Conservation (phyloP, 2,797 vertebrate genomes). For the Synanceia verrucosa region DNA sequence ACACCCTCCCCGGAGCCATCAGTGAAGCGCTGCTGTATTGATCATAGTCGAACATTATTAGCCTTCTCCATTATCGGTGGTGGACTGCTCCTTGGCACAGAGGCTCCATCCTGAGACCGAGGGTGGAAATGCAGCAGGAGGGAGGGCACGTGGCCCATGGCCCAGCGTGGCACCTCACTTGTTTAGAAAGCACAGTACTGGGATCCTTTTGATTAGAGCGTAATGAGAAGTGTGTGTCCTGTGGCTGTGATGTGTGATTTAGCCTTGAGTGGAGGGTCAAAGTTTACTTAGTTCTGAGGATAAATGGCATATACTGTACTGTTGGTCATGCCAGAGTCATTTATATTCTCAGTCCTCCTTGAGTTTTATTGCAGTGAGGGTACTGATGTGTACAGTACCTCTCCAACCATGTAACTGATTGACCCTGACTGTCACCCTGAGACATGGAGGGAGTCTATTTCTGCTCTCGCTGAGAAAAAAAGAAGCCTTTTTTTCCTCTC, state of each 20-base stretch:
- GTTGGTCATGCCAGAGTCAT: not conserved
- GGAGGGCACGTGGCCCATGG: constrained; percentile 16
- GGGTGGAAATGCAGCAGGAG: constrained; percentile 46
- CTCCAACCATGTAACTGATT: constrained; percentile 15
- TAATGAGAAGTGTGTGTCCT: constrained; percentile 21
- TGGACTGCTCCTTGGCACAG: constrained; percentile 32
- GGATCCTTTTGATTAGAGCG: constrained; percentile 17
- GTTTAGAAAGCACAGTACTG: constrained; percentile 35
- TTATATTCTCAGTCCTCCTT: not conserved
- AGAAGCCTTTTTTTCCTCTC: constrained; percentile 1
- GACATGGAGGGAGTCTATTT: constrained; percentile 9
- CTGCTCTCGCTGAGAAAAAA: constrained; percentile 17
- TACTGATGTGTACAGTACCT: not conserved
- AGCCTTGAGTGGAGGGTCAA: not conserved
- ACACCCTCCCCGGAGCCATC: constrained; percentile 17
- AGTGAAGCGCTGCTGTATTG: constrained; percentile 54
- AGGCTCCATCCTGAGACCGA: constrained; percentile 36
- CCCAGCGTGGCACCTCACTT: constrained; percentile 27
- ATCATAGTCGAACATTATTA: constrained; percentile 65
- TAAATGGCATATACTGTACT: not conserved
- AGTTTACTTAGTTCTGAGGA: not conserved
- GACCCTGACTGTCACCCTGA: constrained; percentile 23
- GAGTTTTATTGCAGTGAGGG: not conserved
- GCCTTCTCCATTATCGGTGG: constrained; percentile 55
- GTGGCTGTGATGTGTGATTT: not conserved